phyloP scores from a whole-genome alignment of 53 echinoderm and acorn worm species.

The Antedon mediterranea region DNA sequence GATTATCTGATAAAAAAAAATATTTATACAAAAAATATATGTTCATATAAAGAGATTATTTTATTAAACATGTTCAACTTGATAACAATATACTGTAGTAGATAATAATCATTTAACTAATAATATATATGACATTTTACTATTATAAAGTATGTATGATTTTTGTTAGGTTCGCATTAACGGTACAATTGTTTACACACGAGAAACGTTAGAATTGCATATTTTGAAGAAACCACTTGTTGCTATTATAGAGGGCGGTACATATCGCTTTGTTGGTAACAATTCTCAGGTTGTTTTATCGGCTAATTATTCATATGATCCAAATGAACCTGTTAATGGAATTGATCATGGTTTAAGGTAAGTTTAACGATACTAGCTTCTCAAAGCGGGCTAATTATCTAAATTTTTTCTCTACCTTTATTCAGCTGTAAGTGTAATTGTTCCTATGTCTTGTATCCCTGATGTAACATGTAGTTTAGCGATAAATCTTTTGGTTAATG shows the following conservation, averaged over 20 bases:
- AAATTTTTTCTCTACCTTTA: too few species aligned
- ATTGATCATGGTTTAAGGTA: not conserved
- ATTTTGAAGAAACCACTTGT: slow-evolving; percentile 45
- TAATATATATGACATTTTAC: not conserved
- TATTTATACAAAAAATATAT: too few species aligned
- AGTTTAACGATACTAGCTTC: not conserved
- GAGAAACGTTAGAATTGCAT: slow-evolving; percentile 15
- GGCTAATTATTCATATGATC: slow-evolving; percentile 61
- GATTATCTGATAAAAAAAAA: too few species aligned
- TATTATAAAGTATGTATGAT: not conserved
- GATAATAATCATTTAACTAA: not conserved
- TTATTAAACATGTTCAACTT: too few species aligned
- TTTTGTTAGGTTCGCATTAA: slow-evolving; percentile 67
- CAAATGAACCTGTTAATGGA: slow-evolving; percentile 28
- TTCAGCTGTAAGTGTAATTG: too few species aligned
- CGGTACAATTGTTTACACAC: slow-evolving; percentile 64
- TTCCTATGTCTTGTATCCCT: not conserved
- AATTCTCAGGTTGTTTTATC: slow-evolving; percentile 28
- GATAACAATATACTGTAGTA: too few species aligned
- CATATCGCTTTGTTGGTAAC: slow-evolving; percentile 34
- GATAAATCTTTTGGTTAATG: not conserved
- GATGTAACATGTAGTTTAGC: not conserved
- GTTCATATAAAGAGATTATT: too few species aligned
- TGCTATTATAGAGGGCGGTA: slow-evolving; percentile 73
- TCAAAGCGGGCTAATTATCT: too few species aligned